Base-by-base conservation (phyloP, 2,888 invertebrate species). In the Agapetus fuscipes region DNA sequence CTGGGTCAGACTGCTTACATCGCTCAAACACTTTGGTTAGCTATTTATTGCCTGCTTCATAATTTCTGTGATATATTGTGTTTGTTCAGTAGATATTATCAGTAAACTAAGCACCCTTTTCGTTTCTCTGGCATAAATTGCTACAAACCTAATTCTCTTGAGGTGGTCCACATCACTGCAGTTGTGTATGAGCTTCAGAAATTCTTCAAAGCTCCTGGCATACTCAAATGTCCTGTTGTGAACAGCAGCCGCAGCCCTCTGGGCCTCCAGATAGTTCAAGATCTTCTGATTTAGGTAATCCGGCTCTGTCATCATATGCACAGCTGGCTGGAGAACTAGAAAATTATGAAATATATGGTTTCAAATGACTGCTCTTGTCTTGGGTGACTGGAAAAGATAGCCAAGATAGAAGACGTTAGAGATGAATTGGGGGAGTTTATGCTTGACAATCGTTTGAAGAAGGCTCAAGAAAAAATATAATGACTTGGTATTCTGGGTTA, bases 251-350 rank as follows among this genome's bases (percentile, higher is more conserved):
- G 81, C 76, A 38, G 82, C 76, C 53, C 86, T 79, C 48, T 88
- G 83, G 14, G 83, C 82, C 58, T 87, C 82, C 46, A 93, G 76
- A 57, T 88, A 89, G 48, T 78, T 75, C 39, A 90, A 74, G 44
- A 93, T 78, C 60, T 87, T 86, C 57, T 83, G 83, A 61, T 93
- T 93, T 52, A 93, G 85, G 57, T 87, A 90, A 64, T 91, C 90
- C 4, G 93, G 90, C 56, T 91, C 87, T 5, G 89, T 89, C 29
- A 93, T 61, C 54, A 83, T 70, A 55, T 91, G 83, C 52, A 93
- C 81, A 41, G 83, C 76, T 36, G 88, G 87, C 58, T 84, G 83
- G 41, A 93, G 66, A 46, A 87, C 86, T 86, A 53, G 39, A 69
- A 69, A 46, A 20, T 20, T 20, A 6, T 20, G 9, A 20, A 20